Evolutionary conservation across 2,113 vertebrate genomes (phyloP), one percentile per base, ranked within the genome.

Genomic region (Neodontobutis hainanensis): DNA sequence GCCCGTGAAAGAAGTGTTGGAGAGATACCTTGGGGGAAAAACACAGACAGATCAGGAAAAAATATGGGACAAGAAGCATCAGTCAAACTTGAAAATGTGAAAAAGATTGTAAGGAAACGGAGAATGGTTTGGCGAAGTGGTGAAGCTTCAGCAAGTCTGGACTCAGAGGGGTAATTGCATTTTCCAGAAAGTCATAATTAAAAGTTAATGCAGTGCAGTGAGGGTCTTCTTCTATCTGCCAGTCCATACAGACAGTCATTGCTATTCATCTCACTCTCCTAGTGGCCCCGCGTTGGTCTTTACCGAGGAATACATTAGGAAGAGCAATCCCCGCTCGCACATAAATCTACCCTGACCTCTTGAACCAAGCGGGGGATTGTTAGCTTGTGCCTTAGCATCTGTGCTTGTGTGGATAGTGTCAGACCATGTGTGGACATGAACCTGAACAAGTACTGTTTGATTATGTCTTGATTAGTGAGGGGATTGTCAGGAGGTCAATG

Each of bases 1-100:
- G 47, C 97, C 97, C 1, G 94, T 92, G 87, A 99, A 99, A 58
- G 94, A 94, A 51, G 94, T 95, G 88, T 98, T 98, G 88, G 94
- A 93, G 83, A 99, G 90, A 88, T 98, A 99, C 88, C 97, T 98
- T 42, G 68, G 50, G 44, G 15, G 40, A 68, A 11, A 84, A 16
- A 75, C 6, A 61, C 65, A 63, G 11, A 61, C 8, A 77, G 52
- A 43, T 8, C 53, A 11, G 10, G 40, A 32, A 9, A 40, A 47
- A 27, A 15, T 47, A 49, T 11, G 27, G n/a, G 36, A 27, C 56
- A 19, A 5, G 38, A 8, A 15, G 12, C 9, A 36, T 55, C n/a
- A 43, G 65, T 44, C 16, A 47, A 36, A 16, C 2, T 44, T 55
- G 53, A 45, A 61, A 53, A 61, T 32, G 7, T 42, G 55, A 9